phyloP scores from a whole-genome alignment of 23 tunicate genomes.

The Ciona savignyi region DNA sequence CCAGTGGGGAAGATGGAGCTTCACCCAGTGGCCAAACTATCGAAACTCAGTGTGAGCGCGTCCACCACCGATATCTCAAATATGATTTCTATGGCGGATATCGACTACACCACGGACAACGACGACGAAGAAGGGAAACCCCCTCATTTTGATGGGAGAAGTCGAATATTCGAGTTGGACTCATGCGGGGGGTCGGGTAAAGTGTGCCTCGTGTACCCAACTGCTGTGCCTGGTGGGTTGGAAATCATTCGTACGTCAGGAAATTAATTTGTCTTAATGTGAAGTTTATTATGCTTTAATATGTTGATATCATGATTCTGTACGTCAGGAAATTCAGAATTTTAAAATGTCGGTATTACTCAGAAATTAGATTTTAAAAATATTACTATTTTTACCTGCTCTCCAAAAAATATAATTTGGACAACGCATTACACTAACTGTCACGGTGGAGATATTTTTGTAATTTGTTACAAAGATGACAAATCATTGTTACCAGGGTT shows the following conservation, averaged over 20 bases:
- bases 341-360: too few relatives aligned
- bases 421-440: too few relatives aligned
- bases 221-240: slow-evolving; percentile 64
- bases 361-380: too few relatives aligned
- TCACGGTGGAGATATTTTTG: too few relatives aligned
- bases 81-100: slow-evolving; percentile 63
- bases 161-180: slow-evolving; percentile 78
- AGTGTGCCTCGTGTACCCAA: slow-evolving; percentile 73
- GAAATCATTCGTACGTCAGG: too few relatives aligned
- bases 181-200: slow-evolving; percentile 72
- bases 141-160: slow-evolving; percentile 82
- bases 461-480: too few relatives aligned
- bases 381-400: too few relatives aligned
- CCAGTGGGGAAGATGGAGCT: slow-evolving; percentile 83
- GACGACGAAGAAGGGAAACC: slow-evolving; percentile 8
- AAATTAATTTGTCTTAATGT: too few relatives aligned
- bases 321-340: too few relatives aligned
- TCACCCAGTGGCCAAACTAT: slow-evolving; percentile 40
- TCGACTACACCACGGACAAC: slow-evolving; percentile 45
- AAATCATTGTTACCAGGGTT: slow-evolving; percentile 38
- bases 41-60: slow-evolving; percentile 32
- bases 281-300: too few relatives aligned
- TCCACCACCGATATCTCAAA: slow-evolving; percentile 41
- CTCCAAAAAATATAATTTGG: too few relatives aligned
- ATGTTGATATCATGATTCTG: too few relatives aligned